These are phyloP conservation scores for Sprattus sprattus DNA, from an alignment of 2,113 vertebrate species.

Conservation along the genomic window DNA sequence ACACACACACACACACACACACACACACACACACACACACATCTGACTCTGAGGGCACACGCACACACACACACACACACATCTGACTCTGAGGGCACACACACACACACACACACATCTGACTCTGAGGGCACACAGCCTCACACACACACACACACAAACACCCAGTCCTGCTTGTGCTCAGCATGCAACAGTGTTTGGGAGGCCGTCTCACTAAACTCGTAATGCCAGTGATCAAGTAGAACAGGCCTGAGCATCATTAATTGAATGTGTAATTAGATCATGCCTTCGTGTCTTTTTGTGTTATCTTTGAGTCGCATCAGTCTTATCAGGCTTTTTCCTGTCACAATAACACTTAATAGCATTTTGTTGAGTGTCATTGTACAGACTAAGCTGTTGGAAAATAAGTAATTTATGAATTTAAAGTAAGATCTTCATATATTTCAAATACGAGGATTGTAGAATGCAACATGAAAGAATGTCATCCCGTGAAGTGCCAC, in stretches of 20 bases:
- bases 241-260: background rate
- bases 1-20: background rate
- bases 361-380: background rate
- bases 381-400: background rate
- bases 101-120: no score
- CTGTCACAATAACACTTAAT: background rate
- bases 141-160: no score
- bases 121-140: background rate
- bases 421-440: background rate
- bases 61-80: no score
- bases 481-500: background rate
- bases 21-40: no score
- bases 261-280: slow-evolving; percentile 7
- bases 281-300: background rate
- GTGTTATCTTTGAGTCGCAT: background rate
- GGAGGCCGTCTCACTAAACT: background rate
- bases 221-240: background rate
- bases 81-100: background rate
- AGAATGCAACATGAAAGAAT: no score
- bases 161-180: background rate
- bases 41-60: background rate
- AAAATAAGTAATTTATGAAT: background rate
- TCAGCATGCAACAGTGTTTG: background rate
- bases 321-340: background rate
- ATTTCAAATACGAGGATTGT: background rate